Conservation (phyloP, 2,797 vertebrate species). For the Bradypus variegatus region DNA sequence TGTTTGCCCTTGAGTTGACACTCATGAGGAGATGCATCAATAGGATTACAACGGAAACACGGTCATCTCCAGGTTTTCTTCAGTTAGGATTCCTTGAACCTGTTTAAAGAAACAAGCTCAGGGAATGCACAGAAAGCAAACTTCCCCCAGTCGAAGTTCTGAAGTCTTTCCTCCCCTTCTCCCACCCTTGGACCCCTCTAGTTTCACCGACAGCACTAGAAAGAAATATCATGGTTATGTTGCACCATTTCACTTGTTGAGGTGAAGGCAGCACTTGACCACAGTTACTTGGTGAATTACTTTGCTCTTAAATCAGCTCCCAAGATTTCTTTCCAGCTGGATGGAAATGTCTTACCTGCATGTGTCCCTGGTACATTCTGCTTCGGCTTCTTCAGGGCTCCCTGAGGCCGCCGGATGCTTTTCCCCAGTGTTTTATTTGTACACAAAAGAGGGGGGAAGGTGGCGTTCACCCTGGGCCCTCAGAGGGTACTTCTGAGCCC, state of each 20-base stretch:
- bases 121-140: conserved; percentile 44
- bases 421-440: background rate
- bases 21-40: conserved; percentile 67
- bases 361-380: conserved; percentile 85
- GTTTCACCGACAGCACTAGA: background rate
- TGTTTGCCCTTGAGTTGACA: conserved; percentile 81
- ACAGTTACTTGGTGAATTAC: conserved; percentile 53
- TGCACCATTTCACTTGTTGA: conserved; percentile 76
- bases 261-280: conserved; percentile 46
- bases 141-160: conserved; percentile 68
- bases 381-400: conserved; percentile 53
- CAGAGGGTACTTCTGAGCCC: background rate
- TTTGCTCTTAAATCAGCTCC: background rate
- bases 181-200: background rate
- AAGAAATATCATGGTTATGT: background rate
- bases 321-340: background rate
- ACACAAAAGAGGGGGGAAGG: background rate
- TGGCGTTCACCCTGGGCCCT: background rate
- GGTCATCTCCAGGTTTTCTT: conserved; percentile 51
- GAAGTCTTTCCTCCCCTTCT: conserved; percentile 11
- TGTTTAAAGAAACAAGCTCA: conserved; percentile 65
- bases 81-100: conserved; percentile 53
- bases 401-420: conserved; percentile 57
- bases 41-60: conserved; percentile 60
- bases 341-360: conserved; percentile 75